Conservation (phyloP, 1,140 invertebrate species). For the Radopholus similis region DNA sequence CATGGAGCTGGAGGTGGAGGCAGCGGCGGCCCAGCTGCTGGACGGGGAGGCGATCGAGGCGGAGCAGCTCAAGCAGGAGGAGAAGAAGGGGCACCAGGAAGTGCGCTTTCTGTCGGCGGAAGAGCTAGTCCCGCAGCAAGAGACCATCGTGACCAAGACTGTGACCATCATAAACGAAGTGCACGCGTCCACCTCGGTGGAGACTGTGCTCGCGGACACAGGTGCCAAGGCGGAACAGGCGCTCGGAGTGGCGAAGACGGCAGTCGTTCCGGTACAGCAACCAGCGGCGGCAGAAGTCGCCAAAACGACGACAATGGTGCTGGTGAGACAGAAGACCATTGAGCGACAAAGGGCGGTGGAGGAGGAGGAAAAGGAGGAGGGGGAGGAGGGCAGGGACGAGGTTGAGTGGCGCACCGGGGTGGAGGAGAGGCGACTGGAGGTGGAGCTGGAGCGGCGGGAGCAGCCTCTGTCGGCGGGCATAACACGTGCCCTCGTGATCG, state of each 20-base stretch:
- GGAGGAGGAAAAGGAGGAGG: background rate
- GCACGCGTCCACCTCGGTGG: background rate
- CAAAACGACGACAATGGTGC: no score
- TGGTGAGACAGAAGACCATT: no score
- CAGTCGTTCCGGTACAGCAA: no score
- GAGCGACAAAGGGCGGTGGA: background rate
- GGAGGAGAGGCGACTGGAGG: background rate
- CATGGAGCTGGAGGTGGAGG: background rate
- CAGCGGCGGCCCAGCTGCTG: background rate
- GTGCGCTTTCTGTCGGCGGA: background rate
- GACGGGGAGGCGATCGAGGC: background rate
- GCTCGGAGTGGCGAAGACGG: no score
- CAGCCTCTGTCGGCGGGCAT: background rate
- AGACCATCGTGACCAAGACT: background rate
- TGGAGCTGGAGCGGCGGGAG: background rate
- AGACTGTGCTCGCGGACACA: no score
- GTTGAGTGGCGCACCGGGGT: background rate
- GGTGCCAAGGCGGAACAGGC: no score
- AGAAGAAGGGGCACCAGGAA: background rate
- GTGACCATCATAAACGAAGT: conserved; percentile 2
- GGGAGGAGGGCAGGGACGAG: background rate
- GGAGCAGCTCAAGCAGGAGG: background rate
- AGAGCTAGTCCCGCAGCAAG: background rate
- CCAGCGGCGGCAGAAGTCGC: no score
- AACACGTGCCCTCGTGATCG: background rate